Percentiles rank a stretch among this genome's conserved stretches.
Evolutionary conservation across 2,888 invertebrate species (phyloP).

Genomic region (Chromoteleia sp.): DNA sequence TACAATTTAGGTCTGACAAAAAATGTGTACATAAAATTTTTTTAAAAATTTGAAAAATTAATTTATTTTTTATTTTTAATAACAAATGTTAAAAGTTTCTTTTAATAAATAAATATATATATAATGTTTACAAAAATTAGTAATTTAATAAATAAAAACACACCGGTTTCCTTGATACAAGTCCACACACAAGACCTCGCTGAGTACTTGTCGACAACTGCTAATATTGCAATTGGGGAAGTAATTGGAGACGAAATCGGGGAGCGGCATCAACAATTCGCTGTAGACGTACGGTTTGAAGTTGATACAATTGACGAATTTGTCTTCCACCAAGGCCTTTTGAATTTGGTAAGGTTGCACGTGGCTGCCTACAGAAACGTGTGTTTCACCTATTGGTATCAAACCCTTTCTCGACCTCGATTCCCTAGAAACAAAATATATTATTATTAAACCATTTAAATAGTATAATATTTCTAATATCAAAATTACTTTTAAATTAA

Average conservation of each 20-base stretch:
- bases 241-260: constrained; percentile 92
- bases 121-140: too few species aligned
- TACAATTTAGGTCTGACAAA: too few species aligned
- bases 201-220: constrained; percentile 91
- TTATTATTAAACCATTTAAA: not conserved
- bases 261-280: constrained; percentile 92
- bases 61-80: too few species aligned
- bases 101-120: too few species aligned
- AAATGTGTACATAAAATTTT: too few species aligned
- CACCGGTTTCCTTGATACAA: constrained; percentile 94
- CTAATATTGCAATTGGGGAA: constrained; percentile 91
- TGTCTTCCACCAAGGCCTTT: constrained; percentile 92
- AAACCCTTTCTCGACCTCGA: constrained; percentile 86
- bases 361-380: constrained; percentile 86
- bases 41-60: too few species aligned
- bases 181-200: constrained; percentile 91
- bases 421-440: constrained; percentile 75
- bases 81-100: too few species aligned
- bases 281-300: constrained; percentile 93
- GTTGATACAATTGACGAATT: constrained; percentile 94
- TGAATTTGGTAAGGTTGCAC: constrained; percentile 87
- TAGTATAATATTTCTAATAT: too few species aligned
- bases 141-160: constrained; percentile 82
- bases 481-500: too few species aligned
- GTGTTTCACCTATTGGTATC: constrained; percentile 89